These are phyloP conservation scores for Cygnus olor DNA, from an alignment of 2,797 vertebrate genomes.

Conservation along the genomic window DNA sequence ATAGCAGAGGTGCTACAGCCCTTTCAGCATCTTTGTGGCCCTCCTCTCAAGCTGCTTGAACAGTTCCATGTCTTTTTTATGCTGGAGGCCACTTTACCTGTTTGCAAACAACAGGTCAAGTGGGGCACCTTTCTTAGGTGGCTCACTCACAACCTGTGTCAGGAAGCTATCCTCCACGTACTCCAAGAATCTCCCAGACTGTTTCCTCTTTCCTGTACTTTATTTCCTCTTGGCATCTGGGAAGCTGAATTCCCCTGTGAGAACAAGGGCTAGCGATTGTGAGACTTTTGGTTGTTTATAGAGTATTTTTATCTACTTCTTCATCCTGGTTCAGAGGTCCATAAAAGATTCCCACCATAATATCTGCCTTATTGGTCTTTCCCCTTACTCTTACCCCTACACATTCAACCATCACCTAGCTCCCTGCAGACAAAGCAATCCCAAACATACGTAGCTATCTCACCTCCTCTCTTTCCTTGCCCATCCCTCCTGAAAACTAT, in stretches of 20 bases:
- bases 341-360: background rate
- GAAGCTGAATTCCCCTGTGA: background rate
- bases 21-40: background rate
- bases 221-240: background rate
- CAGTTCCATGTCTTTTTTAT: background rate
- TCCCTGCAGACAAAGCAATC: too few species aligned
- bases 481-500: background rate
- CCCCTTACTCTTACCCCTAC: background rate
- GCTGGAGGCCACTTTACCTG: too few species aligned
- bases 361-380: background rate
- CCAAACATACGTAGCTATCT: background rate
- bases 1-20: background rate
- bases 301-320: background rate
- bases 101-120: too few species aligned
- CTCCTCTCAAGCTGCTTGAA: background rate
- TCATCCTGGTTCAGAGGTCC: too few species aligned
- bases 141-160: background rate
- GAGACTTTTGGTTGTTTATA: background rate
- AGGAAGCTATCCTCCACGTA: background rate
- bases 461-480: too few species aligned
- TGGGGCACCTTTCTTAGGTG: background rate
- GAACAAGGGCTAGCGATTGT: background rate
- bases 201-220: too few species aligned
- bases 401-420: background rate
- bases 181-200: background rate